A percentile compares a stretch with the other conserved stretches of the same genome.
phyloP scores from a whole-genome alignment of 1,140 invertebrate genomes.

The Hycleus phaleratus region DNA sequence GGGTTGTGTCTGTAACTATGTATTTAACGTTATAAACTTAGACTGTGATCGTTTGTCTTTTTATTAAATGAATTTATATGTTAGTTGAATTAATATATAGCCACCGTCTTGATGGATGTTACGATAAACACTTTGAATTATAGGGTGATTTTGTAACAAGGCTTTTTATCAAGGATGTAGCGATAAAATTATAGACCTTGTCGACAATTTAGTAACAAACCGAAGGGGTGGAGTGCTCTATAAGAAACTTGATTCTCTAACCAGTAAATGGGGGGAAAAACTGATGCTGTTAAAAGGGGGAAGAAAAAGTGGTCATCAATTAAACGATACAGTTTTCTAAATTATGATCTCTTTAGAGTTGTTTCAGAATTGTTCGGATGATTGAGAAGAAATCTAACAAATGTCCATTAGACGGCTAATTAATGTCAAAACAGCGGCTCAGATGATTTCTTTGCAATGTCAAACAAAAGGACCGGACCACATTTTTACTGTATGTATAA shows the following conservation, averaged over 20 bases:
- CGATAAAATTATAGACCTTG: conserved; percentile 20
- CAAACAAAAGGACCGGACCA: conserved; percentile 21
- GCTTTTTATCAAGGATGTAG: conserved; percentile 16
- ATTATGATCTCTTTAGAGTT: too few relatives aligned
- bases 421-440: conserved; percentile 33
- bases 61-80: conserved; percentile 12
- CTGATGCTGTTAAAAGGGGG: too few relatives aligned
- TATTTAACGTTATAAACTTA: conserved; percentile 22
- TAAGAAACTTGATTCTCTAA: neutral
- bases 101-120: conserved; percentile 15
- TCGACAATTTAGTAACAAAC: neutral
- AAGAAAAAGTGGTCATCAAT: too few relatives aligned
- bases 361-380: too few relatives aligned
- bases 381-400: conserved; percentile 30
- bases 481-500: too few relatives aligned
- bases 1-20: conserved; percentile 26
- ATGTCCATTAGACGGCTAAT: conserved; percentile 35
- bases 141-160: conserved; percentile 24
- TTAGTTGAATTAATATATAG: conserved; percentile 9
- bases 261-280: neutral
- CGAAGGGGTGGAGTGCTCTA: neutral
- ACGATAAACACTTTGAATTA: conserved; percentile 15
- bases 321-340: too few relatives aligned
- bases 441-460: conserved; percentile 34
- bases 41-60: conserved; percentile 25